These are phyloP conservation scores for Hassar affinis DNA, from an alignment of 2,113 vertebrate species.

Conservation along the genomic window DNA sequence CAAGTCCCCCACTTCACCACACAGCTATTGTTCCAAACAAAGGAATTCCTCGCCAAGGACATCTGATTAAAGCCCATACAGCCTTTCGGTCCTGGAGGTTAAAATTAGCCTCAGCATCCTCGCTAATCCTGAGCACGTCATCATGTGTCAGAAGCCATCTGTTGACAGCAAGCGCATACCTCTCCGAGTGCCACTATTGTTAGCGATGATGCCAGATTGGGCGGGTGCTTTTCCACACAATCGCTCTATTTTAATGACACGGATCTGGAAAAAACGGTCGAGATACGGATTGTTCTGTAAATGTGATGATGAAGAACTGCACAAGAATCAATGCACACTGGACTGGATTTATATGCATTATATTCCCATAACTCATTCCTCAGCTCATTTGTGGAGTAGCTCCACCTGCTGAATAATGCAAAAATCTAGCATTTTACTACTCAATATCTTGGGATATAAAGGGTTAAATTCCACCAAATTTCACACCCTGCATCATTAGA, in stretches of 20 bases:
- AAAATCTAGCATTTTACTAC: too few relatives aligned
- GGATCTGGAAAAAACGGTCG: too few relatives aligned
- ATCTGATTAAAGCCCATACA: slow-evolving; percentile 78
- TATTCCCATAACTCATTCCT: too few relatives aligned
- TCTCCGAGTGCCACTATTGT: slow-evolving; percentile 78
- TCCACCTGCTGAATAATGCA: too few relatives aligned
- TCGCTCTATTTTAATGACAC: not conserved
- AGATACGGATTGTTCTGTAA: too few relatives aligned
- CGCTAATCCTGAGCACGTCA: slow-evolving; percentile 87
- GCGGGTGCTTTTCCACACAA: slow-evolving; percentile 18
- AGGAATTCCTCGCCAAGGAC: slow-evolving; percentile 76
- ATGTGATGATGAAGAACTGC: too few relatives aligned
- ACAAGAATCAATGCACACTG: too few relatives aligned
- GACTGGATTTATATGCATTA: too few relatives aligned
- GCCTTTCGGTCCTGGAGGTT: slow-evolving; percentile 75
- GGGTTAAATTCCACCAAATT: too few relatives aligned
- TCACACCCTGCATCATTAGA: too few relatives aligned
- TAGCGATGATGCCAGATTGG: slow-evolving; percentile 57
- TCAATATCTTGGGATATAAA: too few relatives aligned
- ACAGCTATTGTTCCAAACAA: slow-evolving; percentile 59
- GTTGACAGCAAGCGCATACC: slow-evolving; percentile 92
- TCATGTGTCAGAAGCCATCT: slow-evolving; percentile 89
- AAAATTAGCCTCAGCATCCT: slow-evolving; percentile 88
- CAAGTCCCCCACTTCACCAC: not conserved
- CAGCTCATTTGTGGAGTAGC: too few relatives aligned